These are phyloP conservation scores for Spinus olivaceus DNA, from an alignment of 2,797 vertebrate genomes.

Conservation along the genomic window DNA sequence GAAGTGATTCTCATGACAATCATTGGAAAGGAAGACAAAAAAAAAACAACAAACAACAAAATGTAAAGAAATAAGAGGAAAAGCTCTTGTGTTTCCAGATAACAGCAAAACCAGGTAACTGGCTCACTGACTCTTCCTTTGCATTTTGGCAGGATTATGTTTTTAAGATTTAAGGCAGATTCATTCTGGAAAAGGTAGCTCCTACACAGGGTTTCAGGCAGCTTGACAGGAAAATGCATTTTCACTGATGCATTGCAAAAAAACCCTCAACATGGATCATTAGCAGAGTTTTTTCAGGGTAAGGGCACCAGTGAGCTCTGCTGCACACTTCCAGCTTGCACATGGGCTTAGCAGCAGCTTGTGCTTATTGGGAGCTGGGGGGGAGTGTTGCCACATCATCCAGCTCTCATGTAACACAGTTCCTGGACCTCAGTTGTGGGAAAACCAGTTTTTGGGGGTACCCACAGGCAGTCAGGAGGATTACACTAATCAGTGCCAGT, in stretches of 20 bases:
- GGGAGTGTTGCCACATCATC: background rate
- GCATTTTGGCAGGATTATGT: background rate
- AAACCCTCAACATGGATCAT: background rate
- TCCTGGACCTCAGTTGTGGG: slow-evolving; percentile 27
- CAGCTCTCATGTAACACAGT: background rate
- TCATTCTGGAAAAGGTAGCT: background rate
- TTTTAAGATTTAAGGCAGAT: background rate
- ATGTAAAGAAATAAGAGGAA: background rate
- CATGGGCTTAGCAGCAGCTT: background rate
- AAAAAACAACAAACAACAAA: background rate
- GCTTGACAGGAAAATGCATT: background rate
- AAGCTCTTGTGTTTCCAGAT: background rate
- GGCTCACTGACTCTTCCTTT: background rate
- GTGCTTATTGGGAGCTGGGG: background rate
- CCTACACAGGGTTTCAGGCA: background rate
- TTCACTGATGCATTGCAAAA: background rate
- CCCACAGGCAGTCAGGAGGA: slow-evolving; percentile 23
- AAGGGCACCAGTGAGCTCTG: fast-evolving
- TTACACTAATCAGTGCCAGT: slow-evolving; percentile 29
- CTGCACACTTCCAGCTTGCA: background rate
- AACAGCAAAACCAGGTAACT: background rate
- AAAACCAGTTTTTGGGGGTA: slow-evolving; percentile 27
- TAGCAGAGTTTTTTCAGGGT: background rate
- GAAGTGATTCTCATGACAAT: background rate
- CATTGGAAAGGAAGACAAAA: background rate